Percentiles rank a stretch among this genome's conserved stretches.
Conservation (phyloP, 92 coral and sea anemone genomes). For the Palythoa heliodiscus region DNA sequence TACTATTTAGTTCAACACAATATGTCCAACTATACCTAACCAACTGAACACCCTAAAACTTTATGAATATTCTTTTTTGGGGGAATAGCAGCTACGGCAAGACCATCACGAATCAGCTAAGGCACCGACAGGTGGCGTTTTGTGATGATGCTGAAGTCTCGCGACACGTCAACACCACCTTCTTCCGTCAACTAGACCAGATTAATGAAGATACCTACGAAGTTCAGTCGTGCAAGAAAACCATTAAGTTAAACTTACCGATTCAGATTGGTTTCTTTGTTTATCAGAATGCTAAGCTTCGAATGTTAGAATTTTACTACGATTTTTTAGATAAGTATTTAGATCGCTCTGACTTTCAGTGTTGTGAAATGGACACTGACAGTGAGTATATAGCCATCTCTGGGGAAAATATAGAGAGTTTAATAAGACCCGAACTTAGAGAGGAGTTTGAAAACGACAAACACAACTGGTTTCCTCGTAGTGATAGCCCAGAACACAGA, state of each 20-base stretch:
- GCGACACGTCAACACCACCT: slow-evolving; percentile 39
- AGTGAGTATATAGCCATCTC: slow-evolving; percentile 31
- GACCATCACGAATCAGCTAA: slow-evolving; percentile 42
- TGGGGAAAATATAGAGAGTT: slow-evolving; percentile 13
- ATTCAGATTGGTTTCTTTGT: slow-evolving; percentile 45
- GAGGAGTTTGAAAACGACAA: slow-evolving; percentile 16
- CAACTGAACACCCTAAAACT: neutral
- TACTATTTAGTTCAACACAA: neutral
- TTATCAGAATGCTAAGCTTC: no score
- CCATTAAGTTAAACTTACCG: slow-evolving; percentile 19
- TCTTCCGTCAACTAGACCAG: slow-evolving; percentile 42
- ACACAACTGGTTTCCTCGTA: slow-evolving; percentile 43
- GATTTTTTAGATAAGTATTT: slow-evolving; percentile 31
- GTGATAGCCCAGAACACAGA: slow-evolving; percentile 35
- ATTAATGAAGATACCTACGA: slow-evolving; percentile 41
- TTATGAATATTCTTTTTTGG: neutral
- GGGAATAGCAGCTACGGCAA: slow-evolving; percentile 44
- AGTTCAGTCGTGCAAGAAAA: slow-evolving; percentile 41
- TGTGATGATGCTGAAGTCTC: slow-evolving; percentile 15
- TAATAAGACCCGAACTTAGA: slow-evolving; percentile 33
- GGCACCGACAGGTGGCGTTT: slow-evolving; percentile 46
- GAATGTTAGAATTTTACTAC: slow-evolving; percentile 60
- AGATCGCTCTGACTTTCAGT: neutral
- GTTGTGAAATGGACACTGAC: neutral
- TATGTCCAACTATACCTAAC: neutral